phyloP scores from a whole-genome alignment of 2,113 vertebrate genomes.

The Colistium nudipinnis region DNA sequence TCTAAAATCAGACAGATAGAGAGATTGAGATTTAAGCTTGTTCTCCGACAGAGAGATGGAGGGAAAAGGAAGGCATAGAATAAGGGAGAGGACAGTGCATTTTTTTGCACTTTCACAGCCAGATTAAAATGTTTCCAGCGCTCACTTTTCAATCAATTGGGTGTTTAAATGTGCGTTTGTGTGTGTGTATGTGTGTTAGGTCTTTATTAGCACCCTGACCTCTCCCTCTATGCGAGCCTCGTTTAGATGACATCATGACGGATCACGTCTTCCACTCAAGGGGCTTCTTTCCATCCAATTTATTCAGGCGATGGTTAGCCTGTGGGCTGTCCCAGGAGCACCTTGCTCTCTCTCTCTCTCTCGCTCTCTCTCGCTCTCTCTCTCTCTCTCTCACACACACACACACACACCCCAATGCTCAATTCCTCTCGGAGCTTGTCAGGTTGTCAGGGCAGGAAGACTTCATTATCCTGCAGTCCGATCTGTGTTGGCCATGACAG shows the following conservation, averaged over 20 bases:
- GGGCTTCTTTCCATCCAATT: slow-evolving; percentile 76
- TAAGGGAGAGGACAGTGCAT: background rate
- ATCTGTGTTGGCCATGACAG: slow-evolving; percentile 81
- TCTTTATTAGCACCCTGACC: slow-evolving; percentile 68
- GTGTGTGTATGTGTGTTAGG: slow-evolving; percentile 32
- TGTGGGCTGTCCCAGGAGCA: slow-evolving; percentile 65
- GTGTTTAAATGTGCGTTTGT: slow-evolving; percentile 17
- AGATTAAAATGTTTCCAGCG: slow-evolving; percentile 49
- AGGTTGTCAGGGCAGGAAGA: slow-evolving; percentile 74
- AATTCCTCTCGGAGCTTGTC: slow-evolving; percentile 62
- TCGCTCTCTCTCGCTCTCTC: slow-evolving; percentile 18
- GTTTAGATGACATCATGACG: slow-evolving; percentile 79
- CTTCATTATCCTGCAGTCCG: slow-evolving; percentile 83
- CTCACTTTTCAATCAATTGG: slow-evolving; percentile 22
- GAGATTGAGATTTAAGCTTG: background rate
- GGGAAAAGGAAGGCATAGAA: background rate
- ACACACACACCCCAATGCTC: slow-evolving; percentile 18
- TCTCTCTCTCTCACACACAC: slow-evolving; percentile 41
- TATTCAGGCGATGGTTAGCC: slow-evolving; percentile 70
- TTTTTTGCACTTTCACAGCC: slow-evolving; percentile 10
- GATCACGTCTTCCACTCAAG: slow-evolving; percentile 69
- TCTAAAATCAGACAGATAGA: background rate
- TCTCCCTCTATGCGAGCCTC: slow-evolving; percentile 53
- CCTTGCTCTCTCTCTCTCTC: slow-evolving; percentile 55
- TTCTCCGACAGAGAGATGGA: background rate